Evolutionary conservation across 2,888 invertebrate genomes (phyloP).

Genomic region (Aspidapion aeneum): DNA sequence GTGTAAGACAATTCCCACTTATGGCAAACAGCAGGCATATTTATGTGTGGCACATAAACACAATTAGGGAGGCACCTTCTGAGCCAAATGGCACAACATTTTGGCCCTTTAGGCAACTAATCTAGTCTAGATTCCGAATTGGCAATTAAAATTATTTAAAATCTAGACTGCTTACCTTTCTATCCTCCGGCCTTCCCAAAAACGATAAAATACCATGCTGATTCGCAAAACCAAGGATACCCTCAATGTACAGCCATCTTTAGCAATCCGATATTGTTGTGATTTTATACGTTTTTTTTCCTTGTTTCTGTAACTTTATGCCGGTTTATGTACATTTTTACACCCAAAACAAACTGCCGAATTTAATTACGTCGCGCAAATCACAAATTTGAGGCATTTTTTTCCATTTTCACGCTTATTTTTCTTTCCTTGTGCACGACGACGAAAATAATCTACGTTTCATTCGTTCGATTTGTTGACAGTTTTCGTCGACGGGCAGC

Average conservation of each 20-base stretch:
- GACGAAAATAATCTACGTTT: not conserved
- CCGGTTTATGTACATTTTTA: not conserved
- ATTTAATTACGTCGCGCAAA: not conserved
- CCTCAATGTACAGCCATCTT: conserved; percentile 73
- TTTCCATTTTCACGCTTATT: not conserved
- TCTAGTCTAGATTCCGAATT: not conserved
- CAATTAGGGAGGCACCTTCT: not conserved
- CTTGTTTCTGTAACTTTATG: not conserved
- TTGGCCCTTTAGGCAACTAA: not conserved
- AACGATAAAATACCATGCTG: conserved; percentile 67
- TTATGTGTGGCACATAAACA: not conserved
- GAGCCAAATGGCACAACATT: not conserved
- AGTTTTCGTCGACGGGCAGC: not conserved
- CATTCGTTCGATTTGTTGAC: not conserved
- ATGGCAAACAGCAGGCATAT: not conserved
- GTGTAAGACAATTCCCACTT: not conserved
- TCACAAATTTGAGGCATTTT: not conserved
- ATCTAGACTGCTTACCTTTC: conserved; percentile 53
- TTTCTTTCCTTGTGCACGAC: not conserved
- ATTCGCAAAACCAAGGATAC: conserved; percentile 62
- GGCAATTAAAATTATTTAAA: not conserved
- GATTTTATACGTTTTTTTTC: not conserved
- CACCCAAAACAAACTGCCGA: not conserved
- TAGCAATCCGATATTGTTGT: conserved; percentile 34
- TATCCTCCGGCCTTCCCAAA: conserved; percentile 59